Conservation (phyloP, 2,888 invertebrate genomes). For the Allophyes oxyacanthae region DNA sequence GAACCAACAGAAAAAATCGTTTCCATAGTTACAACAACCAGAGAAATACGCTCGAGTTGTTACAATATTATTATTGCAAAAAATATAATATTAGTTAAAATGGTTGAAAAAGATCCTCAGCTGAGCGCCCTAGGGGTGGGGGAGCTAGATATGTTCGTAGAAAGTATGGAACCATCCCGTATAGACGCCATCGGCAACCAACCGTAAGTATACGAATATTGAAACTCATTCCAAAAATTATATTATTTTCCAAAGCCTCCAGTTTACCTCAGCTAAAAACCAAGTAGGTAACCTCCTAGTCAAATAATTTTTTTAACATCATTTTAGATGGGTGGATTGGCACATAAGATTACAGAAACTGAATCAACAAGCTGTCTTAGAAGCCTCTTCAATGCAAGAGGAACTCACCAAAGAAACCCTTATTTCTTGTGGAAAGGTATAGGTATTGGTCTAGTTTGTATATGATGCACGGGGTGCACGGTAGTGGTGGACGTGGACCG, state of each 20-base stretch:
- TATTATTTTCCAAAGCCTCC: too few species aligned
- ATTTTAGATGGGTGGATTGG: slow-evolving; percentile 93
- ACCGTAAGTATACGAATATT: slow-evolving; percentile 64
- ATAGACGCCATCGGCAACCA: slow-evolving; percentile 92
- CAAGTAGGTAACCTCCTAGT: too few species aligned
- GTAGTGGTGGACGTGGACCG: background rate
- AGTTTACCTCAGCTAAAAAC: too few species aligned
- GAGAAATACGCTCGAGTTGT: background rate
- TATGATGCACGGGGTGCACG: slow-evolving; percentile 3
- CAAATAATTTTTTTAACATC: background rate
- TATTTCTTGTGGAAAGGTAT: slow-evolving; percentile 92
- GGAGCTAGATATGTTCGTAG: slow-evolving; percentile 93
- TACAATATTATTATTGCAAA: background rate
- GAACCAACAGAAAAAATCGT: slow-evolving; percentile 26
- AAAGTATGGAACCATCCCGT: slow-evolving; percentile 91
- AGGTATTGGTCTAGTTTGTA: slow-evolving; percentile 69
- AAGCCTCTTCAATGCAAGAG: slow-evolving; percentile 93
- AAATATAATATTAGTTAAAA: slow-evolving; percentile 57
- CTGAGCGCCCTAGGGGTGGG: slow-evolving; percentile 90
- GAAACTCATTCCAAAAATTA: too few species aligned
- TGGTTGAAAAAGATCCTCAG: slow-evolving; percentile 86
- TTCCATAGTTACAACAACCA: slow-evolving; percentile 35
- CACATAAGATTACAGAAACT: slow-evolving; percentile 95
- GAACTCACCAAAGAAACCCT: slow-evolving; percentile 96
- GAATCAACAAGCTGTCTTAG: slow-evolving; percentile 96